phyloP scores from a whole-genome alignment of 2,113 vertebrate species.

The Hyaena hyaena region DNA sequence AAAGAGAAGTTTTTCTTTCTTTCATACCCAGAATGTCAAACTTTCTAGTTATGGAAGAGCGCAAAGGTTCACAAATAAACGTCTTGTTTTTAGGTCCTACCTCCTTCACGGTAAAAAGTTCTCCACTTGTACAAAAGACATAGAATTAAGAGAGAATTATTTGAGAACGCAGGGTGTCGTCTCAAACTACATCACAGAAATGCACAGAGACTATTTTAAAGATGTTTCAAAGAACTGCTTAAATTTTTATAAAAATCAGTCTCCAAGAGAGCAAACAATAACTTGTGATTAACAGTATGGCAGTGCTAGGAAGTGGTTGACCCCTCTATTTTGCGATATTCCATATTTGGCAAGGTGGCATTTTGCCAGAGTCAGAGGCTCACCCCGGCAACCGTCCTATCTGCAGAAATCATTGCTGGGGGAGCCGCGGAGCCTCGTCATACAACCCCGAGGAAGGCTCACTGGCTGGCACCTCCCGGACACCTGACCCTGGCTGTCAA shows the following conservation, averaged over 20 bases:
- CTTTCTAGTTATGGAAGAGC: neutral
- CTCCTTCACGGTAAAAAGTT: neutral
- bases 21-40: neutral
- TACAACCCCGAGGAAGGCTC: fast-evolving
- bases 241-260: neutral
- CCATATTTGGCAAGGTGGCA: neutral
- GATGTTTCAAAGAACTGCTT: neutral
- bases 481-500: neutral
- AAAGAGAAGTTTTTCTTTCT: neutral
- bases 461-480: neutral
- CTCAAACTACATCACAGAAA: neutral
- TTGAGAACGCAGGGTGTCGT: neutral
- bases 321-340: no score
- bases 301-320: neutral
- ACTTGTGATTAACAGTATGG: neutral
- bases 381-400: fast-evolving
- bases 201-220: neutral
- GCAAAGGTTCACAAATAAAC: neutral
- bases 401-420: fast-evolving
- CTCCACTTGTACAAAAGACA: neutral
- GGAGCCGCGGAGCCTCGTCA: fast-evolving
- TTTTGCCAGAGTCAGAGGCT: neutral
- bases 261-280: neutral
- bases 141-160: neutral
- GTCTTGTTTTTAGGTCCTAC: neutral